Conservation (phyloP, 2,888 invertebrate species). For the Mallateleia sp. region DNA sequence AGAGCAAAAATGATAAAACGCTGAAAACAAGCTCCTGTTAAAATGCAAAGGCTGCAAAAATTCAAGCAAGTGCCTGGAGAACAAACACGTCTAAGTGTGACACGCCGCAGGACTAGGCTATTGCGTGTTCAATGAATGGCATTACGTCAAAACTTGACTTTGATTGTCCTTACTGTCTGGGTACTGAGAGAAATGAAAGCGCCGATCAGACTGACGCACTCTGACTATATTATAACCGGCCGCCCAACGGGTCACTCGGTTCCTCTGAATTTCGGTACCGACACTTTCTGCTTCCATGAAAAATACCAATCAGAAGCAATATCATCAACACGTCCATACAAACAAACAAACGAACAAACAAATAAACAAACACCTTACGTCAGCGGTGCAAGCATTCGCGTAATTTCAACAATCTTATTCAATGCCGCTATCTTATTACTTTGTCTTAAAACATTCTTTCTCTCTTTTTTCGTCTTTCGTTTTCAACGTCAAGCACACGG, state of each 20-base stretch:
- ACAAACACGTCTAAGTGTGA: constrained; percentile 66
- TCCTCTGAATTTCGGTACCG: constrained; percentile 85
- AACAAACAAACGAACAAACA: constrained; percentile 29
- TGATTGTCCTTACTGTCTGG: constrained; percentile 88
- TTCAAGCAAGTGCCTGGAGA: constrained; percentile 61
- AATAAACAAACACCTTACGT: background rate
- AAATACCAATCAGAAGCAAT: constrained; percentile 69
- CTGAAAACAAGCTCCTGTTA: constrained; percentile 11
- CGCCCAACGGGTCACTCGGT: constrained; percentile 88
- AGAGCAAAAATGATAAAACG: too few relatives aligned
- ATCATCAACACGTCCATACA: constrained; percentile 38
- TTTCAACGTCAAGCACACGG: constrained; percentile 52
- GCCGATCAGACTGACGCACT: constrained; percentile 89
- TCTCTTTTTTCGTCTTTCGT: constrained; percentile 27
- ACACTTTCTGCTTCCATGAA: constrained; percentile 85
- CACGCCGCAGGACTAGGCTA: constrained; percentile 69
- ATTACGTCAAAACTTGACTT: constrained; percentile 78
- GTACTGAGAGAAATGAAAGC: constrained; percentile 89
- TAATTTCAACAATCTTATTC: constrained; percentile 50
- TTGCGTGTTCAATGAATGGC: constrained; percentile 70
- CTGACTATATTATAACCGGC: constrained; percentile 89
- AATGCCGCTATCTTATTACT: constrained; percentile 14
- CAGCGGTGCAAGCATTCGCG: constrained; percentile 35
- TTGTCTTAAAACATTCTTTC: constrained; percentile 24
- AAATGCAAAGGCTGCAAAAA: constrained; percentile 63